phyloP scores from a whole-genome alignment of 2,888 invertebrate genomes.

The Eupelmus urozonus region DNA sequence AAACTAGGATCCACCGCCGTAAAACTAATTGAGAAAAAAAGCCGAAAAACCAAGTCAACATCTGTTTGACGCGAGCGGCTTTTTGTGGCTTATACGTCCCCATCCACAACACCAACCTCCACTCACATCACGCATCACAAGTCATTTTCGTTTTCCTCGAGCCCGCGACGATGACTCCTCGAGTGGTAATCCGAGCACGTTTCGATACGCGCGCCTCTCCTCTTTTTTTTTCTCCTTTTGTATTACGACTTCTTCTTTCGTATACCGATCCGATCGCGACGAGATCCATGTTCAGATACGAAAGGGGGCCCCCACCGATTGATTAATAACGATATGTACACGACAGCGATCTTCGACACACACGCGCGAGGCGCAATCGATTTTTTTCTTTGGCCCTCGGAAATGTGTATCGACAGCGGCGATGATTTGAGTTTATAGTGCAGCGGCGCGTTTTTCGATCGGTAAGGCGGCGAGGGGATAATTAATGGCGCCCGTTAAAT shows the following conservation, averaged over 20 bases:
- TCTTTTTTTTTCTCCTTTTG: background rate
- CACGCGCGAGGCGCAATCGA: background rate
- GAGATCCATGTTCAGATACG: slow-evolving; percentile 43
- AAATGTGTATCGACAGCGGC: slow-evolving; percentile 7
- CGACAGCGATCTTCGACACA: slow-evolving; percentile 45
- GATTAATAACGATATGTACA: slow-evolving; percentile 52
- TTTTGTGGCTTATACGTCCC: no score
- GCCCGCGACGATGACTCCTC: slow-evolving; percentile 10
- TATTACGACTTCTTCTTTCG: slow-evolving; percentile 15
- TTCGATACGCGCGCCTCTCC: background rate
- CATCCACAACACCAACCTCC: background rate
- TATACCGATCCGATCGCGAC: slow-evolving; percentile 42
- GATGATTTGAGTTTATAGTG: slow-evolving; percentile 17
- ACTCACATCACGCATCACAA: background rate
- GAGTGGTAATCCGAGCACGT: slow-evolving; percentile 29
- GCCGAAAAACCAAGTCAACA: background rate
- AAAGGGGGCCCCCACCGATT: slow-evolving; percentile 8
- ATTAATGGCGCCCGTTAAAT: slow-evolving; percentile 44
- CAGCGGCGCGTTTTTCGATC: no score
- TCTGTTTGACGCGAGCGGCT: background rate
- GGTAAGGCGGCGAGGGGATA: no score
- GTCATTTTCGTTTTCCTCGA: slow-evolving; percentile 23
- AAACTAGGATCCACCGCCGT: no score
- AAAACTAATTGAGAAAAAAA: background rate
- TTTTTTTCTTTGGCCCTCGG: background rate